These are phyloP conservation scores for Acrossocheilus wenchowensis DNA, from an alignment of 2,797 vertebrate genomes.

Conservation along the genomic window DNA sequence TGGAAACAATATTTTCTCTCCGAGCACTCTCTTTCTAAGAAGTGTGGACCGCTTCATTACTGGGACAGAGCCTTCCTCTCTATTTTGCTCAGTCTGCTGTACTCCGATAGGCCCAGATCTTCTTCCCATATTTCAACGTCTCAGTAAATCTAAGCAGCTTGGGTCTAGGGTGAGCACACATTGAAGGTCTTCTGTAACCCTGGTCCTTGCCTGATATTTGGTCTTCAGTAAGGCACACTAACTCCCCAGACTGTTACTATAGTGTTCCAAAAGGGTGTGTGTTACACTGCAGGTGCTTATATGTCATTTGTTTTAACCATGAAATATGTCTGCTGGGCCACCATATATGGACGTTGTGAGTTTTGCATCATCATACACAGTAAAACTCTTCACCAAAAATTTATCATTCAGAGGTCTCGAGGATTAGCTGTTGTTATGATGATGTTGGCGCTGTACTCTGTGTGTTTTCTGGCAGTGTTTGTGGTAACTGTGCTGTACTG, in stretches of 20 bases:
- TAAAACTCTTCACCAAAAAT: background rate
- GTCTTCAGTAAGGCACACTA: conserved; percentile 50
- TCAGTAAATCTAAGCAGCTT: conserved; percentile 55
- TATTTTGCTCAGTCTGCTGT: conserved; percentile 44
- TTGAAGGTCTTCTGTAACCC: conserved; percentile 44
- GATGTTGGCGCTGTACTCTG: conserved; percentile 1
- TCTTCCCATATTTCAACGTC: conserved; percentile 57
- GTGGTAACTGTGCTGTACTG: conserved; percentile 23
- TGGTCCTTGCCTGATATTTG: conserved; percentile 68
- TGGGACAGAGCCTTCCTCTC: conserved; percentile 52
- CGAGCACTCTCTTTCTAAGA: conserved; percentile 65
- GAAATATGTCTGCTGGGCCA: background rate
- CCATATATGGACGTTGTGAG: background rate
- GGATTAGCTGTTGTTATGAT: conserved; percentile 6
- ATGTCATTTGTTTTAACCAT: conserved; percentile 5
- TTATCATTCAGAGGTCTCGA: background rate
- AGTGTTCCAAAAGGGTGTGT: conserved; percentile 1
- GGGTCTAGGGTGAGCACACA: conserved; percentile 7
- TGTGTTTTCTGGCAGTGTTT: conserved; percentile 28
- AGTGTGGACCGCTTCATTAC: conserved; percentile 74
- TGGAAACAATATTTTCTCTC: conserved; percentile 73
- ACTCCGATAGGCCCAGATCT: conserved; percentile 54
- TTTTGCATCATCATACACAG: background rate
- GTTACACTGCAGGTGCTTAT: conserved; percentile 14
- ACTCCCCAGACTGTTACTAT: background rate